Evolutionary conservation across 2,113 vertebrate species (phyloP).

Genomic region (Psilopogon haemacephalus): DNA sequence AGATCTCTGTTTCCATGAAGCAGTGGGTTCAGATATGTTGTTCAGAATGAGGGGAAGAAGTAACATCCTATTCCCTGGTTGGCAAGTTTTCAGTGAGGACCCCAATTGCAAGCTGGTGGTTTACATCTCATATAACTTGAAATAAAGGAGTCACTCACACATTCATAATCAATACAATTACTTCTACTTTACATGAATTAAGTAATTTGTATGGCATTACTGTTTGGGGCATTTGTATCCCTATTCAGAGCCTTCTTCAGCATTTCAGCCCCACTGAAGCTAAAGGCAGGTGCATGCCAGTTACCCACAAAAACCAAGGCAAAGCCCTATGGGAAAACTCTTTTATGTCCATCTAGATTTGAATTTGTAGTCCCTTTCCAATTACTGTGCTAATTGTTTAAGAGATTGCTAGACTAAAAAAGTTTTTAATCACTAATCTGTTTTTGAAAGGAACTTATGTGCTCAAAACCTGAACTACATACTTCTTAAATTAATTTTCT

Average conservation of each 20-base stretch:
- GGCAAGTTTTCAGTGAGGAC: neutral
- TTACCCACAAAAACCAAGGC: constrained; percentile 49
- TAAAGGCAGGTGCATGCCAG: constrained; percentile 70
- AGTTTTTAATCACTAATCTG: constrained; percentile 77
- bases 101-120: constrained; percentile 3
- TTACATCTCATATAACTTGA: constrained; percentile 44
- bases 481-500: constrained; percentile 81
- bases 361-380: constrained; percentile 73
- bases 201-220: constrained; percentile 61
- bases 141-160: constrained; percentile 63
- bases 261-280: constrained; percentile 38
- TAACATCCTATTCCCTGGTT: neutral
- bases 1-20: neutral
- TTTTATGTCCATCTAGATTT: constrained; percentile 73
- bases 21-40: neutral
- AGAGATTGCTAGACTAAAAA: constrained; percentile 74
- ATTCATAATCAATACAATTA: constrained; percentile 68
- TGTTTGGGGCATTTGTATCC: constrained; percentile 40
- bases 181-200: constrained; percentile 67
- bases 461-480: constrained; percentile 71
- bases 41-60: neutral
- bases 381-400: constrained; percentile 78
- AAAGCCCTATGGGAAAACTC: constrained; percentile 61
- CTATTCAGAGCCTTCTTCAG: constrained; percentile 56
- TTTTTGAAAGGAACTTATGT: constrained; percentile 74